Base-by-base conservation (phyloP, 2,888 invertebrate species). In the Drosophila neoperkinsi region DNA sequence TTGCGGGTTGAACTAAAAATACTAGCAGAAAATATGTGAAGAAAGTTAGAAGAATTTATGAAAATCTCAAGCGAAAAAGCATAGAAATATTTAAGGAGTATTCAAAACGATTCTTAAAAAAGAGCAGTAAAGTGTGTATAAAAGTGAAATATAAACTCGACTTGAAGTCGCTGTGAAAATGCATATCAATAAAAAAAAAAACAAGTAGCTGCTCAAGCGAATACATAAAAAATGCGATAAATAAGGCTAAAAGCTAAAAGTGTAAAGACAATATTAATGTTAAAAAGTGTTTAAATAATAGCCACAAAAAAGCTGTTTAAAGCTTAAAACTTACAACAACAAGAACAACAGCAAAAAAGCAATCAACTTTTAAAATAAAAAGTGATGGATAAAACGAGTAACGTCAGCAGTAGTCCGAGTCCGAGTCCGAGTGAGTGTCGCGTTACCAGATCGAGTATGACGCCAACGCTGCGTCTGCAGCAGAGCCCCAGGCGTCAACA, bases 371-470 rank as follows among this genome's bases (percentile, higher is more conserved):
- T 7, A n/a, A 43, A 55, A 65, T 38, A 33, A 57, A 43, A 41
- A 73, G 64, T 74, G 18, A 91, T 91, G 91, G 91, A 91, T 69
- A 87, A 88, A 55, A 64, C 83, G 59, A 84, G 71, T n/a, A 86
- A 81, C 70, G 90, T 85, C 74, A 91, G 11, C 43, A 43, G 43
- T 13, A 43, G 43, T 43, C 11, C 43, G 43, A 46, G 46, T 46
- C 25, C 25, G 25, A 46, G 82, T 90, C 86, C 91, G 71, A 90
- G 84, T 73, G 91, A 91, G 82, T 92, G 91, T 82, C 91, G 88
- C 77, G 76, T 84, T 61, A 88, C 90, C 53, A 73, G 88, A 81
- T 84, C 91, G 76, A 77, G 83, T 83, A 86, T 88, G 87, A 86
- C 87, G 75, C 90, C 87, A 21, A 86, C 87, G 25, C 60, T 90